Base-by-base conservation (phyloP, 1,140 invertebrate genomes). In the Chionoecetes opilio region DNA sequence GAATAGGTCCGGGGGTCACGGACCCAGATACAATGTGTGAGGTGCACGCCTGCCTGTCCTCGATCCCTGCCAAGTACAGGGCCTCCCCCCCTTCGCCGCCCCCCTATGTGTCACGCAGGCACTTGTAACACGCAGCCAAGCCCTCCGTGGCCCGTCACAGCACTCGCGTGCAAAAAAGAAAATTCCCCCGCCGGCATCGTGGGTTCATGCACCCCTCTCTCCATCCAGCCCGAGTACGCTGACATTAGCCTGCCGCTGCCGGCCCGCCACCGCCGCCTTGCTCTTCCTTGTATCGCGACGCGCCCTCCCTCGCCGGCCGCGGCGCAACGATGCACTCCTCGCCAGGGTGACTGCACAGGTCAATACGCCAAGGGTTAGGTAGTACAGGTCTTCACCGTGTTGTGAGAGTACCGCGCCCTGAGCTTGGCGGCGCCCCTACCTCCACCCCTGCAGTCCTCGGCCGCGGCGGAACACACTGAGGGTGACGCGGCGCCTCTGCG, bases 131-230 rank as follows among this genome's bases (percentile, higher is more conserved):
- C n/a, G 84, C 35, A 38, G 84, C 84, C 84, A 34, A 84, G 21
- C 46, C 46, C 46, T 53, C 63, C 63, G 11, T n/a, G 63, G 63
- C 63, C 63, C 63, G 21, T n/a, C 63, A n/a, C 63, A 75, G 11
- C 63, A n/a, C 63, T 75, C 63, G 63, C 63, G 63, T 87, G 32
- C n/a, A 37, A 38, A 90, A 90, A 53, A 53, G 38, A 46, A 90
- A 46, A 90, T 90, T 90, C n/a, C 17, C 32, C 88, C 88, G 88
- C 53, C 88, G 88, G 88, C 88, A 90, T 90, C 88, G 88, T n/a
- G 88, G 88, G 88, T 90, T 90, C 88, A 90, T 90, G 88, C 38
- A 90, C 88, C 88, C 41, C 38, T 38, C 34, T 31, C 38, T 53
- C 21, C 32, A 29, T 90, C 88, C 88, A 90, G 88, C 88, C 35